Conservation (phyloP, 2,113 vertebrate genomes). For the Campylomormyrus numenius region DNA sequence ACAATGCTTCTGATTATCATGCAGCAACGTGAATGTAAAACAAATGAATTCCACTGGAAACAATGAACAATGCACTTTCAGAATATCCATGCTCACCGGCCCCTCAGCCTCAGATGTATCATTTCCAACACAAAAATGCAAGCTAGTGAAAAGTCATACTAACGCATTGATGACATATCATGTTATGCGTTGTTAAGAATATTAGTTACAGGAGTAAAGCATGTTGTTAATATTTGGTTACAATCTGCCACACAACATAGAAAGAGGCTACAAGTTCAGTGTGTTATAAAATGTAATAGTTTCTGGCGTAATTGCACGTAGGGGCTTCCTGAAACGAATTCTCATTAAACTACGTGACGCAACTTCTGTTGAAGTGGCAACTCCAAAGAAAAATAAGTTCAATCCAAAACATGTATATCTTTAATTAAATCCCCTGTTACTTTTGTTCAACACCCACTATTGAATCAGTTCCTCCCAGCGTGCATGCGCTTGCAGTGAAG, state of each 20-base stretch:
- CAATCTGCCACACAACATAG: not conserved
- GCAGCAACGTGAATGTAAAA: not conserved
- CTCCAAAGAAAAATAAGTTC: not conserved
- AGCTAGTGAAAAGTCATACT: not conserved
- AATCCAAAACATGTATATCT: not conserved
- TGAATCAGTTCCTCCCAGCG: not conserved
- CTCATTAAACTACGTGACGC: not conserved
- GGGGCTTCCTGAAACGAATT: not conserved
- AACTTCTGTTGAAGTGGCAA: not conserved
- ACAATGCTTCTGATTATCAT: not conserved
- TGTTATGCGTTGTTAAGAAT: not conserved
- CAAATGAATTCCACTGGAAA: conserved; percentile 17
- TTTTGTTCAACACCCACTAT: not conserved
- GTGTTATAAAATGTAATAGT: not conserved
- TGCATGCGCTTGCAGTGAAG: not conserved
- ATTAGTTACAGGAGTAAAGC: not conserved
- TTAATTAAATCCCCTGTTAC: not conserved
- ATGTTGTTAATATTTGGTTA: not conserved
- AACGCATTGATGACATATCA: not conserved
- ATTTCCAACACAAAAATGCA: not conserved
- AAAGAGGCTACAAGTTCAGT: not conserved
- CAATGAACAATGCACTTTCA: conserved; percentile 13
- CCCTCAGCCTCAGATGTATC: conserved; percentile 1
- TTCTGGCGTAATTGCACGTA: not conserved
- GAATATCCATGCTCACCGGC: not conserved